Percentiles rank a stretch among this genome's conserved stretches.
phyloP scores from a whole-genome alignment of 2,113 vertebrate species.

The Nycticorax nycticorax region DNA sequence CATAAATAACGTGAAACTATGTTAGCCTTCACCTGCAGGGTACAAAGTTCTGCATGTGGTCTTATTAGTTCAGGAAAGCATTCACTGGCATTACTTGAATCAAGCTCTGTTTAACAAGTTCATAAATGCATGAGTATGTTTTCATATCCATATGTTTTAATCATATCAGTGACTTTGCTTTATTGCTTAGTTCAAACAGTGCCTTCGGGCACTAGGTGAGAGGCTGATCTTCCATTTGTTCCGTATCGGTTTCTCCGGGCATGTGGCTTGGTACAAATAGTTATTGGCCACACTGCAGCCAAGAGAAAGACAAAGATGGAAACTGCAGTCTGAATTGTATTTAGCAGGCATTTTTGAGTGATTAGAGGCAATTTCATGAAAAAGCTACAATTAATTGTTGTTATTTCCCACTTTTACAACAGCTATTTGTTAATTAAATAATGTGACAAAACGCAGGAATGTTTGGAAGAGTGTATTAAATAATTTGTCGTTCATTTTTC shows the following conservation, averaged over 20 bases:
- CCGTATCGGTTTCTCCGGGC: neutral
- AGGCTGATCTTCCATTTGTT: neutral
- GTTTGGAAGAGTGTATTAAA: neutral
- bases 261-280: neutral
- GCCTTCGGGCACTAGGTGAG: neutral
- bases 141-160: neutral
- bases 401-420: neutral
- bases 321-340: neutral
- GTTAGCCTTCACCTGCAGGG: neutral
- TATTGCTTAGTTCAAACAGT: neutral
- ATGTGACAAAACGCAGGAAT: neutral
- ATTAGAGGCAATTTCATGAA: neutral
- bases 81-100: neutral
- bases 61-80: neutral
- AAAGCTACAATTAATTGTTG: neutral
- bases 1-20: neutral
- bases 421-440: neutral
- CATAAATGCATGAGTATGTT: neutral
- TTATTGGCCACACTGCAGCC: neutral
- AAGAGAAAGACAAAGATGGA: neutral
- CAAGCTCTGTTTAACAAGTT: conserved; percentile 15
- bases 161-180: neutral
- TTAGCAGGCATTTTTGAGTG: neutral
- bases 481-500: neutral
- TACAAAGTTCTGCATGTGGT: conserved; percentile 27